Percentiles rank a stretch among this genome's conserved stretches.
Conservation (phyloP, 2,888 invertebrate species). For the Tyria jacobaeae region DNA sequence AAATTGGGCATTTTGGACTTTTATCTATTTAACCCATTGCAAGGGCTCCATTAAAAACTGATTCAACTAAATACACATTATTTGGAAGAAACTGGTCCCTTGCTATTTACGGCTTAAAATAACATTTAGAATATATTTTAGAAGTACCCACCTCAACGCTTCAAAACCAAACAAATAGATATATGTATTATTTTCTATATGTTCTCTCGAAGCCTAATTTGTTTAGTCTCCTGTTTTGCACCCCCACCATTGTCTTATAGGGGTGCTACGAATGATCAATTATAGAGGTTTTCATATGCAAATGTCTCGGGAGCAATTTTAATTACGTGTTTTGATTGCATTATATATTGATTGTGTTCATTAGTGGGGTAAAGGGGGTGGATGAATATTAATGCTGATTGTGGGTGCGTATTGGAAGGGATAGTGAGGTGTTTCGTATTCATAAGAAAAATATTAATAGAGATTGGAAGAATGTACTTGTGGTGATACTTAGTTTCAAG, state of each 20-base stretch:
- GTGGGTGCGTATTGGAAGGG: conserved; percentile 31
- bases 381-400: conserved; percentile 61
- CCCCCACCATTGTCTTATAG: conserved; percentile 61
- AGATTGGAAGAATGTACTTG: not conserved
- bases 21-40: too few species aligned
- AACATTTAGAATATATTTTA: not conserved
- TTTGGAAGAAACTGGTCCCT: too few species aligned
- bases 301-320: conserved; percentile 81
- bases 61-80: not conserved
- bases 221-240: conserved; percentile 55
- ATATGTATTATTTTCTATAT: conserved; percentile 38
- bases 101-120: not conserved
- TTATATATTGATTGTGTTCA: conserved; percentile 82
- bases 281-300: conserved; percentile 84
- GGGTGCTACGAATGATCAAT: conserved; percentile 72
- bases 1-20: too few species aligned
- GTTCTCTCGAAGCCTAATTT: conserved; percentile 64
- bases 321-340: conserved; percentile 81
- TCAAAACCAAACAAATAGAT: conserved; percentile 32
- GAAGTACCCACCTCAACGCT: not conserved
- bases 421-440: not conserved
- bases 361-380: conserved; percentile 53
- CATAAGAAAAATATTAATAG: not conserved
- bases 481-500: too few species aligned
- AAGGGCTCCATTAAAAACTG: not conserved